A percentile compares a stretch with the other conserved stretches of the same genome.
These are phyloP conservation scores for Xiphydria camelus DNA, from an alignment of 2,888 invertebrate genomes.

Conservation along the genomic window DNA sequence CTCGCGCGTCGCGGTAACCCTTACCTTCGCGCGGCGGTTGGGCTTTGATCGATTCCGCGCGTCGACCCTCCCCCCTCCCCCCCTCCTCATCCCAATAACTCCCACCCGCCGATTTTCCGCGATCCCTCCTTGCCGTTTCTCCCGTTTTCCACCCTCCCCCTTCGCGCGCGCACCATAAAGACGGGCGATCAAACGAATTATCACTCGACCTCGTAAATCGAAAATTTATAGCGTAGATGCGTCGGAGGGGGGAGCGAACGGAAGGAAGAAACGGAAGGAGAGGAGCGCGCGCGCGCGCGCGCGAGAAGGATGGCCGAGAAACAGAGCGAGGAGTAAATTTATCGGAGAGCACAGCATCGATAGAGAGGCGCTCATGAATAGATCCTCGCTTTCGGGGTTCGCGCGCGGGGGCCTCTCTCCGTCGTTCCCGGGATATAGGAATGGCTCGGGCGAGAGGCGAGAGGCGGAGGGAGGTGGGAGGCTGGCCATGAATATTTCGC, in stretches of 20 bases:
- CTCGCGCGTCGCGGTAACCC: no score
- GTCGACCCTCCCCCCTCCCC: no score
- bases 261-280: background rate
- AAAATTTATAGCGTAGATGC: background rate
- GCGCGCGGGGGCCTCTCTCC: slow-evolving; percentile 16
- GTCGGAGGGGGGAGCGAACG: background rate
- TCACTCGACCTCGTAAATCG: background rate
- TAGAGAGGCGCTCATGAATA: slow-evolving; percentile 53
- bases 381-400: slow-evolving; percentile 47
- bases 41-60: no score
- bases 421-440: slow-evolving; percentile 30
- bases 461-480: background rate
- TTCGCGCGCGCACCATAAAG: slow-evolving; percentile 18
- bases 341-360: slow-evolving; percentile 44
- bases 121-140: slow-evolving; percentile 16
- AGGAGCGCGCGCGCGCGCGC: background rate
- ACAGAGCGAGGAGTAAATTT: slow-evolving; percentile 38
- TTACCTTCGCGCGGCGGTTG: no score
- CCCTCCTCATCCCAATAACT: slow-evolving; percentile 9
- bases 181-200: slow-evolving; percentile 36
- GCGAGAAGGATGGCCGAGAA: slow-evolving; percentile 2
- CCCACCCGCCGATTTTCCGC: no score
- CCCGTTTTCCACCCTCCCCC: slow-evolving; percentile 1
- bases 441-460: slow-evolving; percentile 14
- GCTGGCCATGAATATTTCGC: slow-evolving; percentile 57